Conservation (phyloP, 2,113 vertebrate genomes). For the Austrofundulus limnaeus region DNA sequence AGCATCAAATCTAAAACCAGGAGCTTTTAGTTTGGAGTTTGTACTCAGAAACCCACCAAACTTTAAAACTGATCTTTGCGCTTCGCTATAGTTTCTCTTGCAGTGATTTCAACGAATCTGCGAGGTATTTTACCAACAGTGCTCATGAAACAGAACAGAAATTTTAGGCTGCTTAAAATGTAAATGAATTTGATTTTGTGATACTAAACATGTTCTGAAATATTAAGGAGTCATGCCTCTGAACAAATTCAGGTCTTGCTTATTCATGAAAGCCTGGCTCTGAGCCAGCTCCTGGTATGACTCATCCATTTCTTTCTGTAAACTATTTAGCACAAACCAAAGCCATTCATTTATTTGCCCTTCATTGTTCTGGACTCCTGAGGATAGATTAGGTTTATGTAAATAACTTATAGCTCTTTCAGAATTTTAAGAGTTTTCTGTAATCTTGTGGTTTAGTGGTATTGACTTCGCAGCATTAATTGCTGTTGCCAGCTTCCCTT, state of each 20-base stretch:
- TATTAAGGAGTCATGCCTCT: slow-evolving; percentile 18
- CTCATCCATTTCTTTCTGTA: slow-evolving; percentile 41
- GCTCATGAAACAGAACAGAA: neutral
- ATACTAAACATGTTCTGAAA: slow-evolving; percentile 18
- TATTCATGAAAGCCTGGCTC: slow-evolving; percentile 16
- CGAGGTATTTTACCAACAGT: neutral
- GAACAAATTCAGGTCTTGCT: slow-evolving; percentile 18
- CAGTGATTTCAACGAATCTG: slow-evolving; percentile 3
- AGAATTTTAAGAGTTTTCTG: neutral
- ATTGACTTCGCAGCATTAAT: slow-evolving; percentile 4
- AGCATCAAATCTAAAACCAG: slow-evolving; percentile 7
- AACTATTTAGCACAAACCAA: slow-evolving; percentile 37
- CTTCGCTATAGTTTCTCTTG: neutral
- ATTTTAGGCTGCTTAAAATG: slow-evolving; percentile 8
- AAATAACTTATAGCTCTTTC: slow-evolving; percentile 14
- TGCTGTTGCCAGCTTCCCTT: neutral
- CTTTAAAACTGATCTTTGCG: neutral
- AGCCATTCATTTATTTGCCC: slow-evolving; percentile 24
- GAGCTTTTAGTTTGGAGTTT: neutral
- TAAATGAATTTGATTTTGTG: slow-evolving; percentile 17
- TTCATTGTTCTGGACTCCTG: slow-evolving; percentile 15
- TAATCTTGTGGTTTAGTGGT: slow-evolving; percentile 13
- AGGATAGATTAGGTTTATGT: slow-evolving; percentile 21
- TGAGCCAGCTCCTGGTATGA: slow-evolving; percentile 3
- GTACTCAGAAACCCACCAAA: neutral